These are phyloP conservation scores for Drosophila melanocephala DNA, from an alignment of 2,888 invertebrate genomes.

Conservation along the genomic window DNA sequence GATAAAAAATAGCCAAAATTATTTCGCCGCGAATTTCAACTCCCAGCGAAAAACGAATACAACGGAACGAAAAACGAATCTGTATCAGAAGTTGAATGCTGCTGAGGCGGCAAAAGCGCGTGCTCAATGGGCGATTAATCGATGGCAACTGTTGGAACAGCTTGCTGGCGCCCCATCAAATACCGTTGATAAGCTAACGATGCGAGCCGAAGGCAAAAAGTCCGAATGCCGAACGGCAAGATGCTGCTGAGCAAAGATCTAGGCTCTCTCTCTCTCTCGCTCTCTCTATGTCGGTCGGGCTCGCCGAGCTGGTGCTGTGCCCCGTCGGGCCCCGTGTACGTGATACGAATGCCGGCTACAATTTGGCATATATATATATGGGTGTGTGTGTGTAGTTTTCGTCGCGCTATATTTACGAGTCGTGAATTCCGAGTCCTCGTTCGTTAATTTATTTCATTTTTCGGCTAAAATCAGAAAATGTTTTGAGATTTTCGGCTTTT, in stretches of 20 bases:
- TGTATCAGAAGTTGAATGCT: constrained; percentile 16
- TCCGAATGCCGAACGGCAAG: constrained; percentile 9
- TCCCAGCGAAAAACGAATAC: constrained; percentile 68
- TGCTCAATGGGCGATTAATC: constrained; percentile 74
- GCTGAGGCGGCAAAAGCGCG: constrained; percentile 22
- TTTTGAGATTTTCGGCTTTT: constrained; percentile 16
- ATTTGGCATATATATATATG: neutral
- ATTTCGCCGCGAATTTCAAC: constrained; percentile 83
- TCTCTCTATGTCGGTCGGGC: constrained; percentile 1
- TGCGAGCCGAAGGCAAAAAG: constrained; percentile 23
- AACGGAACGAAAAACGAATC: constrained; percentile 26
- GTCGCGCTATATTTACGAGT: constrained; percentile 17
- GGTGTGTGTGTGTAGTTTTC: constrained; percentile 1
- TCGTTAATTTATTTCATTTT: constrained; percentile 17
- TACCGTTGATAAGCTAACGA: constrained; percentile 42
- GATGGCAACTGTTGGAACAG: constrained; percentile 76
- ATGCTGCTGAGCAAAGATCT: constrained; percentile 27
- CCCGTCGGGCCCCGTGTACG: constrained; percentile 22
- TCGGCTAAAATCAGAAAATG: constrained; percentile 8
- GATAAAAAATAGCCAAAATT: constrained; percentile 83
- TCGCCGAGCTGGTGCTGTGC: constrained; percentile 4
- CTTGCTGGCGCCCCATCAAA: constrained; percentile 53
- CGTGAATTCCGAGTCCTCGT: constrained; percentile 30
- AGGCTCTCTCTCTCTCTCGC: constrained; percentile 3
- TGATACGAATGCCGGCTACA: constrained; percentile 28